Conservation (phyloP, 2,797 vertebrate species). For the Cossypha polioptera region DNA sequence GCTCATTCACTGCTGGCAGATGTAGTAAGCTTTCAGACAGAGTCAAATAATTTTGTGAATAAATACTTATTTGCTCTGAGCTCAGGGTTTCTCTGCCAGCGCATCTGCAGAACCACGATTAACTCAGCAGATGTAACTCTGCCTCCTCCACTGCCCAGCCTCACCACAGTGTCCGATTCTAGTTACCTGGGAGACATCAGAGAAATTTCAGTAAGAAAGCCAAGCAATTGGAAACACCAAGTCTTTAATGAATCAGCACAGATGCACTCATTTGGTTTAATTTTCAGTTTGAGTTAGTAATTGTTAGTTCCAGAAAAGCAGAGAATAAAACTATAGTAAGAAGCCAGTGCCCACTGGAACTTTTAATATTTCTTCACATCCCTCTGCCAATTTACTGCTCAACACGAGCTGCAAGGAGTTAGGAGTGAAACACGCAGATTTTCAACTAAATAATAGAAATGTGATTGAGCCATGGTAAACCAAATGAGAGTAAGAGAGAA, state of each 20-base stretch:
- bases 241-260: not conserved
- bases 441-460: slow-evolving; percentile 68
- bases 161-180: not conserved
- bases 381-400: slow-evolving; percentile 28
- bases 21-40: not conserved
- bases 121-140: not conserved
- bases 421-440: slow-evolving; percentile 40
- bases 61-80: not conserved
- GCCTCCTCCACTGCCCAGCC: not conserved
- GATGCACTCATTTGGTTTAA: not conserved
- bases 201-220: not conserved
- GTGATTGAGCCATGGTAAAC: not conserved
- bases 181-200: not conserved
- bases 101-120: not conserved
- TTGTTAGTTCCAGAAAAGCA: not conserved
- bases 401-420: not conserved
- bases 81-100: not conserved
- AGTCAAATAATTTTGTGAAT: not conserved
- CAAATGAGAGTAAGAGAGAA: not conserved
- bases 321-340: not conserved
- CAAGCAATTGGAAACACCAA: not conserved
- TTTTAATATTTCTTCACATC: slow-evolving; percentile 3
- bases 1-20: not conserved
- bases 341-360: not conserved
- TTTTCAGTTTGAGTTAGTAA: not conserved